A percentile compares a stretch with the other conserved stretches of the same genome.
These are phyloP conservation scores for Megastigmus dorsalis DNA, from an alignment of 2,888 invertebrate genomes.

Conservation along the genomic window DNA sequence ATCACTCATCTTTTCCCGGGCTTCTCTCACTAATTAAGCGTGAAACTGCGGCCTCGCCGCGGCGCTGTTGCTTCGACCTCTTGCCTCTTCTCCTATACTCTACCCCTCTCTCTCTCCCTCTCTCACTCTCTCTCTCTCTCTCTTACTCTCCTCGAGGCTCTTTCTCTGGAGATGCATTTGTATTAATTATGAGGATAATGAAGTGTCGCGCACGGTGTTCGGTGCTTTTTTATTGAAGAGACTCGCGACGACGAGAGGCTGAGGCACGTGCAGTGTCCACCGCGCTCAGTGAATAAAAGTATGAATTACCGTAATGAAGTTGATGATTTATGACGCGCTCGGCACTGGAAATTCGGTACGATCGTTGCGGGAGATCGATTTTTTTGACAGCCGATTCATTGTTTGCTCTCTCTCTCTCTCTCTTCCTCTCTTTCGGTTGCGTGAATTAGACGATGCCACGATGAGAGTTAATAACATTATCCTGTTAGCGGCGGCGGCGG, in stretches of 20 bases:
- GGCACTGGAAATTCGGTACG: neutral
- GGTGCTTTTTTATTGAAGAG: conserved; percentile 14
- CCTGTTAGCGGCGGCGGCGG: too few relatives aligned
- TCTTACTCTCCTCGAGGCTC: too few relatives aligned
- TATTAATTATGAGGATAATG: conserved; percentile 53
- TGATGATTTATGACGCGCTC: conserved; percentile 25
- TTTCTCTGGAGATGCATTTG: conserved; percentile 55
- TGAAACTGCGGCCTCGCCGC: conserved; percentile 24
- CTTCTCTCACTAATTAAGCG: conserved; percentile 46
- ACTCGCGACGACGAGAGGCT: neutral
- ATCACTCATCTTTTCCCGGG: conserved; percentile 42
- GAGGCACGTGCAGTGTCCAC: neutral
- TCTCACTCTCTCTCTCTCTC: conserved; percentile 22
- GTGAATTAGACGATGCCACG: too few relatives aligned
- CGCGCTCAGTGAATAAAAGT: conserved; percentile 28
- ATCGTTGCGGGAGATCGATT: neutral
- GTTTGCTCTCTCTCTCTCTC: too few relatives aligned
- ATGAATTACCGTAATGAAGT: conserved; percentile 21
- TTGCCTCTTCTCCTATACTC: neutral
- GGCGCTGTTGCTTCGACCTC: neutral
- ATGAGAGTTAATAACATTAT: neutral
- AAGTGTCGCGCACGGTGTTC: conserved; percentile 41
- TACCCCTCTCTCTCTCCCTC: too few relatives aligned
- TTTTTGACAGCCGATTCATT: neutral
- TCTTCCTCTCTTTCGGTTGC: conserved; percentile 8